Evolutionary conservation across 2,113 vertebrate genomes (phyloP).

Genomic region (Percopsis transmontana): DNA sequence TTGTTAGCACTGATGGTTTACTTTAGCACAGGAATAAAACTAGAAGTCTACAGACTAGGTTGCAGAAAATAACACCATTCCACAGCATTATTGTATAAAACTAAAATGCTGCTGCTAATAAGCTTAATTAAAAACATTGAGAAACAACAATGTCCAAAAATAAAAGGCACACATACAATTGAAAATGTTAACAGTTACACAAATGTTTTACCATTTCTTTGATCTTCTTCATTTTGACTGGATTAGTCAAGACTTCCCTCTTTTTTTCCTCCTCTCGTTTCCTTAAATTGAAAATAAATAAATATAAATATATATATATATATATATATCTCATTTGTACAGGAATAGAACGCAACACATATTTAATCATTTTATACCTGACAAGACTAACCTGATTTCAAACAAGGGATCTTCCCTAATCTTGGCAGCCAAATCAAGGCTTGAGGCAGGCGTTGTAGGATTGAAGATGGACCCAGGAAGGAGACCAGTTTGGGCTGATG

Average conservation of each 20-base stretch:
- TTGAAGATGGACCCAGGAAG: slow-evolving; percentile 93
- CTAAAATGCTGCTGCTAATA: no score
- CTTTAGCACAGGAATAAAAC: no score
- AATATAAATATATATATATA: background rate
- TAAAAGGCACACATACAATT: background rate
- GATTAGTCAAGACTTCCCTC: slow-evolving; percentile 92
- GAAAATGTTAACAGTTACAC: background rate
- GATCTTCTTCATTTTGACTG: slow-evolving; percentile 98
- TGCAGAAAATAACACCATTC: no score
- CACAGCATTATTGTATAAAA: no score
- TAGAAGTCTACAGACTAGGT: no score
- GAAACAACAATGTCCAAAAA: background rate
- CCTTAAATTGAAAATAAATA: slow-evolving; percentile 64
- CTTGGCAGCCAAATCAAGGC: slow-evolving; percentile 92
- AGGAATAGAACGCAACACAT: background rate
- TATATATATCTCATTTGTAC: background rate
- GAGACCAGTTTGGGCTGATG: slow-evolving; percentile 87
- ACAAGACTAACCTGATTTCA: slow-evolving; percentile 83
- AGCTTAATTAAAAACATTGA: background rate
- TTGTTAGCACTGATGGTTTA: no score
- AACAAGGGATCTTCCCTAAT: slow-evolving; percentile 96
- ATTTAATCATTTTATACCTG: background rate
- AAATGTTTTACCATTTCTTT: slow-evolving; percentile 85
- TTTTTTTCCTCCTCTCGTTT: slow-evolving; percentile 96
- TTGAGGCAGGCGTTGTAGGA: slow-evolving; percentile 78